A percentile compares a stretch with the other conserved stretches of the same genome.
Evolutionary conservation across 2,797 vertebrate species (phyloP).

Genomic region (Fundulus diaphanus): DNA sequence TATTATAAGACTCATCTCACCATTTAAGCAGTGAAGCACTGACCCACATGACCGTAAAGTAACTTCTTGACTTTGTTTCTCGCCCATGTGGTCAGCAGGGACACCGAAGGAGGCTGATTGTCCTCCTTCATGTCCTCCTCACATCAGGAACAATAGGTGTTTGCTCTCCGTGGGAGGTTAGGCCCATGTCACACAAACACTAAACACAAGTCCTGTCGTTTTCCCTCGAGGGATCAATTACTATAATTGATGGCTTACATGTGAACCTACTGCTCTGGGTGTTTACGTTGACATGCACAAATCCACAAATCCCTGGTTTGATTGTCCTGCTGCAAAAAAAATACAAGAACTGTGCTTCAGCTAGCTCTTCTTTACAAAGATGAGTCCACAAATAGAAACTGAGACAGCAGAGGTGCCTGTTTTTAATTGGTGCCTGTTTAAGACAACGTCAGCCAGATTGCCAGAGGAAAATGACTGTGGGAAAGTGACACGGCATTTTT

Average conservation of each 20-base stretch:
- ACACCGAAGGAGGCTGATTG: conserved; percentile 49
- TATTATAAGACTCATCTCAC: background rate
- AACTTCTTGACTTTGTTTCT: conserved; percentile 49
- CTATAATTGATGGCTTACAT: conserved; percentile 60
- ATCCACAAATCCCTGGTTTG: conserved; percentile 48
- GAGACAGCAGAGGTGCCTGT: conserved; percentile 61
- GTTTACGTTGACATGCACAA: conserved; percentile 35
- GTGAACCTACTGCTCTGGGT: conserved; percentile 30
- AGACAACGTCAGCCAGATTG: conserved; percentile 36
- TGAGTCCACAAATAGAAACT: conserved; percentile 42
- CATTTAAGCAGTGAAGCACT: conserved; percentile 7
- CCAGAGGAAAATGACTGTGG: conserved; percentile 35
- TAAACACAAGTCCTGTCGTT: conserved; percentile 37
- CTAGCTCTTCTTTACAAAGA: conserved; percentile 56
- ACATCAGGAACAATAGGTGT: conserved; percentile 61
- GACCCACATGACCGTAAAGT: conserved; percentile 63
- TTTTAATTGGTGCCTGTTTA: conserved; percentile 31
- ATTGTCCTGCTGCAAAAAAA: conserved; percentile 38
- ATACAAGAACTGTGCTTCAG: conserved; percentile 23
- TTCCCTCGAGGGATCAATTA: conserved; percentile 51
- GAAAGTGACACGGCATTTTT: conserved; percentile 62
- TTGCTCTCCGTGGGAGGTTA: conserved; percentile 71
- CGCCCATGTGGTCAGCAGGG: conserved; percentile 57
- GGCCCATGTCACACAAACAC: conserved; percentile 53
- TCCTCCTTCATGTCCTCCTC: conserved; percentile 48